phyloP scores from a whole-genome alignment of 2,888 invertebrate species.

The Ophion ventricosus region DNA sequence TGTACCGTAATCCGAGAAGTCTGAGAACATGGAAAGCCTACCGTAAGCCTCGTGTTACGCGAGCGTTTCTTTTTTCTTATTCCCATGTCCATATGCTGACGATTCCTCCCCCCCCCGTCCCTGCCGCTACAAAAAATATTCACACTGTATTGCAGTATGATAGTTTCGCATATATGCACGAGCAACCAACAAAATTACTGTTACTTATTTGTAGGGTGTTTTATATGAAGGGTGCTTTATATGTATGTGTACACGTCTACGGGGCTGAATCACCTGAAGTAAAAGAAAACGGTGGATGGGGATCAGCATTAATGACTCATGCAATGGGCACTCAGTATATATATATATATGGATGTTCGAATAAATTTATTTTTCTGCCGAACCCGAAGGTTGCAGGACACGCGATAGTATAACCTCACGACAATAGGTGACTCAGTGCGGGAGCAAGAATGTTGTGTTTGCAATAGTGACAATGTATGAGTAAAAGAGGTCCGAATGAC shows the following conservation, averaged over 20 bases:
- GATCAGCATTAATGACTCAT: slow-evolving; percentile 16
- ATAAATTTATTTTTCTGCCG: background rate
- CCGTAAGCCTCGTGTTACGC: slow-evolving; percentile 34
- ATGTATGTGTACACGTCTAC: slow-evolving; percentile 26
- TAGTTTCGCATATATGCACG: slow-evolving; percentile 2
- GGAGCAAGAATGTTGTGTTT: too few relatives aligned
- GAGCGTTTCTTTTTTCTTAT: slow-evolving; percentile 20
- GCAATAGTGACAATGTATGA: too few relatives aligned
- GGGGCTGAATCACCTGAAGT: slow-evolving; percentile 36
- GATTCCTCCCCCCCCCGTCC: background rate
- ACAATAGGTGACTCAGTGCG: too few relatives aligned
- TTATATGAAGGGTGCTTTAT: background rate
- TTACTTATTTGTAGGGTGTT: background rate
- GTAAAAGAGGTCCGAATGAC: too few relatives aligned
- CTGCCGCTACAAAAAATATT: background rate
- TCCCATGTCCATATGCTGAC: slow-evolving; percentile 23
- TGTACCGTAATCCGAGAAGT: slow-evolving; percentile 53
- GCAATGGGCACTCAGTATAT: too few relatives aligned
- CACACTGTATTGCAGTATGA: background rate
- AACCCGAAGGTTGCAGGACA: background rate
- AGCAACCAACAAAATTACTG: background rate
- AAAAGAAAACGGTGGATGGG: background rate
- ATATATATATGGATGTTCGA: background rate
- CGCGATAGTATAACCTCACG: background rate
- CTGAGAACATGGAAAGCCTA: slow-evolving; percentile 56